Base-by-base conservation (phyloP, 1,140 invertebrate species). In the Plutomurus gul region DNA sequence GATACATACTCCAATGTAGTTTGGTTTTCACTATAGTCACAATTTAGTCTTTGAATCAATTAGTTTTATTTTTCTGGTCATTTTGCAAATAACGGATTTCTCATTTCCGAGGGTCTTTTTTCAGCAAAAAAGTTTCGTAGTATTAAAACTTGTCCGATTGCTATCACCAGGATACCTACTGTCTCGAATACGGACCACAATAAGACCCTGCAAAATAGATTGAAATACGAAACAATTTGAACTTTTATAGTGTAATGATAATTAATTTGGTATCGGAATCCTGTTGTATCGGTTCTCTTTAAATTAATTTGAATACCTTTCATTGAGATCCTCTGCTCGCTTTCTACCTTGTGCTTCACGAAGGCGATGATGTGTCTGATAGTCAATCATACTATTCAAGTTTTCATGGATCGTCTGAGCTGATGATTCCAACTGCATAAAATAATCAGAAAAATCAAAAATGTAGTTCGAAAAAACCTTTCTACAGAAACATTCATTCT, bases 51-150 rank as follows among this genome's bases (percentile, higher is more conserved):
- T 60, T 60, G 51, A 27, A 60, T 30, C 25, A 60, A n/a, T n/a
- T n/a, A n/a, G n/a, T n/a, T 60, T 10, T 10, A 33, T 33, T 65
- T 25, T 65, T 33, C n/a, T 33, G 30, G 27, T 47, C 43, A 74
- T 47, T 82, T 82, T 25, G 79, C 37, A 25, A 80, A 81, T 30
- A 83, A 46, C 16, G 82, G 82, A 77, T 83, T 83, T 22, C 82
- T 84, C 82, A 85, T 84, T 82, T 87, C 86, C 51, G 87, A 89
- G 16, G 91, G 89, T 84, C 91, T 92, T 84, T 93, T 92, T 84
- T 98, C 96, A 75, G 94, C 92, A 86, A 99, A 99, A 89, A 99
- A 98, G 85, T 95, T 96, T 85, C 95, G 95, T 10, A 99, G 88
- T 73, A 98, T 89, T 84, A 95, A 90, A 20, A 99, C 96, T 89